Evolutionary conservation across 2,888 invertebrate species (phyloP).

Genomic region (Melikaiella ostensackeni): DNA sequence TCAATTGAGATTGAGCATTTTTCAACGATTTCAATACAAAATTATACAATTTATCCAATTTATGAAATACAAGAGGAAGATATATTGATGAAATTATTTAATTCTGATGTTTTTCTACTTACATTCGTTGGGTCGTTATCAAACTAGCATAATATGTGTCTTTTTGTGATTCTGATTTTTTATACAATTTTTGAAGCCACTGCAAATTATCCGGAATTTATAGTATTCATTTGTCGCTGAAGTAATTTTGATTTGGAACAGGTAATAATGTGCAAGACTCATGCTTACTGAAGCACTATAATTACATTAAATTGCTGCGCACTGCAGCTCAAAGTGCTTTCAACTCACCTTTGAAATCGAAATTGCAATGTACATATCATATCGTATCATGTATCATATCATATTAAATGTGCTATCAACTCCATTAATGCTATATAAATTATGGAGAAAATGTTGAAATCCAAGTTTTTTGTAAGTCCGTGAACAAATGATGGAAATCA

Average conservation of each 20-base stretch:
- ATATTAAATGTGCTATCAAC: conserved; percentile 5
- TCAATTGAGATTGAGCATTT: too few species aligned
- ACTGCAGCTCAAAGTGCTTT: conserved; percentile 20
- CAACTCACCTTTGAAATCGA: conserved; percentile 18
- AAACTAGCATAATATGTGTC: too few species aligned
- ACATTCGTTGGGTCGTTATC: too few species aligned
- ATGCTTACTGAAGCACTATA: conserved; percentile 16
- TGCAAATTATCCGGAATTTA: background rate
- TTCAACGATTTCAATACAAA: too few species aligned
- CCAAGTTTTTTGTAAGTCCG: too few species aligned
- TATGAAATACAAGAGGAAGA: too few species aligned
- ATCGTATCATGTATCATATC: background rate
- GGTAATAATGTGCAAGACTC: background rate
- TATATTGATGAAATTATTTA: too few species aligned
- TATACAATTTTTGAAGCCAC: background rate
- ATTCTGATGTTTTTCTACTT: too few species aligned
- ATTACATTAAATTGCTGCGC: conserved; percentile 37
- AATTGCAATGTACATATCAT: background rate
- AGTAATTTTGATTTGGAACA: background rate
- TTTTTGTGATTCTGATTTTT: background rate
- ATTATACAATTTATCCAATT: too few species aligned
- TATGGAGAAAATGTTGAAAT: too few species aligned
- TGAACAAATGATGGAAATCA: too few species aligned
- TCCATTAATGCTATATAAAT: too few species aligned
- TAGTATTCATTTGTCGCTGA: background rate